These are phyloP conservation scores for Onychostoma macrolepis DNA, from an alignment of 2,113 vertebrate species.

Conservation along the genomic window DNA sequence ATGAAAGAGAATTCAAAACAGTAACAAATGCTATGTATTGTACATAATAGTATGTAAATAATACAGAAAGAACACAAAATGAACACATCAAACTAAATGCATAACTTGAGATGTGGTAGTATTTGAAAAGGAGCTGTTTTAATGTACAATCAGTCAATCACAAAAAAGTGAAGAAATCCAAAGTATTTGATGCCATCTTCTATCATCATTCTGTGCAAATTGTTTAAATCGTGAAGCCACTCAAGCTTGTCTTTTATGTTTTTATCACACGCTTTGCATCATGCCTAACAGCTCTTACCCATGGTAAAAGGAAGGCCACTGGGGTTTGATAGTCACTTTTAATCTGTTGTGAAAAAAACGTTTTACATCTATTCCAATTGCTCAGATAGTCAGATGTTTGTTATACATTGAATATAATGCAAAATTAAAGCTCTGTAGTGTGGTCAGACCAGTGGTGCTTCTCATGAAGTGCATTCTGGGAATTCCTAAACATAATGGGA, in stretches of 20 bases:
- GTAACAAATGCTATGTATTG: too few species aligned
- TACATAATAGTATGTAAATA: neutral
- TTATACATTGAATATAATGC: neutral
- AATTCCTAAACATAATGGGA: neutral
- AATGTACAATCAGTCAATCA: too few species aligned
- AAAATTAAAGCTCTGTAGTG: neutral
- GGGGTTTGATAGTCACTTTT: neutral
- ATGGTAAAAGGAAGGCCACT: neutral
- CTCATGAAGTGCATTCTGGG: conserved; percentile 35
- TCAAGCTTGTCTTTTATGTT: neutral
- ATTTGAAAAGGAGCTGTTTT: too few species aligned
- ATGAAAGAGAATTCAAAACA: neutral
- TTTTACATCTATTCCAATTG: neutral
- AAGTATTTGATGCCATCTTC: neutral
- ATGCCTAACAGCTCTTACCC: neutral
- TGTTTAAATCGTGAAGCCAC: neutral
- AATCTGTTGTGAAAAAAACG: neutral
- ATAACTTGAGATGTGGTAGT: neutral
- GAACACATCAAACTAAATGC: neutral
- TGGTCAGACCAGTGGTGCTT: neutral
- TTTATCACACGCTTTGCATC: neutral
- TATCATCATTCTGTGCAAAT: neutral
- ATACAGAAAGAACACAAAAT: neutral
- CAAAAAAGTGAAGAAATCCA: too few species aligned
- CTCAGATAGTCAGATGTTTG: neutral